These are phyloP conservation scores for Dexiosoma caninum DNA, from an alignment of 2,888 invertebrate species.

Conservation along the genomic window DNA sequence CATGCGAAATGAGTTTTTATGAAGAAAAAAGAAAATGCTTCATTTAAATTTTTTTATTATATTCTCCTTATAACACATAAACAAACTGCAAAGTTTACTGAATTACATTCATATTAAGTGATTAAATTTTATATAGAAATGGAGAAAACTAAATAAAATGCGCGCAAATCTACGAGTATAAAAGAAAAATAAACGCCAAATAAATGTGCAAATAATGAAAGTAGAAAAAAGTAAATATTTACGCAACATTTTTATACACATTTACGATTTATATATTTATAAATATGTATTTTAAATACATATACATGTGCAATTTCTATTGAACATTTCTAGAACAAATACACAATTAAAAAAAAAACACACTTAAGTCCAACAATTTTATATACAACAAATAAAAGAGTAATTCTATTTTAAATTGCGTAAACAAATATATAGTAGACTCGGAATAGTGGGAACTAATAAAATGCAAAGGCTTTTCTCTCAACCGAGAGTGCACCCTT, in stretches of 20 bases:
- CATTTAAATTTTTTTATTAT: neutral
- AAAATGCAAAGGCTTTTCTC: no score
- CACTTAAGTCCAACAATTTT: no score
- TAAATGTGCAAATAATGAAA: neutral
- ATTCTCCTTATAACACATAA: neutral
- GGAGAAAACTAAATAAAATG: neutral
- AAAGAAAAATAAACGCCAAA: neutral
- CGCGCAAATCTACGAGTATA: neutral
- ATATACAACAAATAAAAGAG: no score
- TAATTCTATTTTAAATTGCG: no score
- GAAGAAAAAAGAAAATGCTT: neutral
- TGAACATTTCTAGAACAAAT: no score
- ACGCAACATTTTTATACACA: constrained; percentile 15
- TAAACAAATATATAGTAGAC: no score
- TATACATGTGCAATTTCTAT: no score
- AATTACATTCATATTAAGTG: constrained; percentile 36
- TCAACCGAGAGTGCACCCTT: no score
- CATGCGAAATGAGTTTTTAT: neutral
- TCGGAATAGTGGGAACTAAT: no score
- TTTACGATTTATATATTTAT: no score
- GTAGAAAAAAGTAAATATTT: constrained; percentile 7
- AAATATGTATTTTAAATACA: no score
- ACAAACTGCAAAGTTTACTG: constrained; percentile 2
- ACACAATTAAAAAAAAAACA: no score
- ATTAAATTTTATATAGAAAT: constrained; percentile 39